Base-by-base conservation (phyloP, 2,797 vertebrate genomes). In the Nasua narica region DNA sequence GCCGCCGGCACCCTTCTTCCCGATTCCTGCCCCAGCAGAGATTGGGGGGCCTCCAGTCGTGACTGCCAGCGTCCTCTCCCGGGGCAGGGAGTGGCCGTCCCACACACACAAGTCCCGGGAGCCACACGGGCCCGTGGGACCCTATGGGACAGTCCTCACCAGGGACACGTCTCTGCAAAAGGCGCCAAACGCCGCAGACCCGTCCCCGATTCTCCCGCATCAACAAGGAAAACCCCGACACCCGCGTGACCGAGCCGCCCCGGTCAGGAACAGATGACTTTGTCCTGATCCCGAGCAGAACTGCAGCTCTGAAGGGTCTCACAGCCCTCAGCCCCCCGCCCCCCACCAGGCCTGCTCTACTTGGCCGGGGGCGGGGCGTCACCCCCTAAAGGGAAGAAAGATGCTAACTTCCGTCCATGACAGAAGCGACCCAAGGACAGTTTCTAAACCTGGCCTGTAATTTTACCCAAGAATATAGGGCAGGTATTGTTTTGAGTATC, bases 121-220 rank as follows among this genome's bases (percentile, higher is more conserved):
- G 29, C 60, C 29, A 2, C 27, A 32, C n/a, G n/a, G 65, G 65
- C 18, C 10, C n/a, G 10, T 23, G 70, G 27, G 72, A 32, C 72
- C 40, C 69, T 25, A 7, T 1, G 6, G 12, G 69, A 70, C 69
- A 43, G 40, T 43, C 69, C 69, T 70, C 23, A 70, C 23, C 43
- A 32, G 72, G 2, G 72, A 48, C 15, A 11, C 46, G 43, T 18
- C 43, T 48, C 72, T 48, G 72, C 43, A 18, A 76, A 76, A 76
- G 8, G 32, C 9, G 2, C 43, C 43, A 48, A 32, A 32, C 18
- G 10, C 35, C 4, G 0, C 1, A 9, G 9, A 10, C 16, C 16
- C 27, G 4, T 29, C 43, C 27, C 4, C 2, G 16, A 48, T 19
- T 32, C 43, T 76, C 8, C 72, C 8, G 0, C 11, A 32, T 32